These are phyloP conservation scores for Psittacula echo DNA, from an alignment of 2,797 vertebrate species.

Conservation along the genomic window DNA sequence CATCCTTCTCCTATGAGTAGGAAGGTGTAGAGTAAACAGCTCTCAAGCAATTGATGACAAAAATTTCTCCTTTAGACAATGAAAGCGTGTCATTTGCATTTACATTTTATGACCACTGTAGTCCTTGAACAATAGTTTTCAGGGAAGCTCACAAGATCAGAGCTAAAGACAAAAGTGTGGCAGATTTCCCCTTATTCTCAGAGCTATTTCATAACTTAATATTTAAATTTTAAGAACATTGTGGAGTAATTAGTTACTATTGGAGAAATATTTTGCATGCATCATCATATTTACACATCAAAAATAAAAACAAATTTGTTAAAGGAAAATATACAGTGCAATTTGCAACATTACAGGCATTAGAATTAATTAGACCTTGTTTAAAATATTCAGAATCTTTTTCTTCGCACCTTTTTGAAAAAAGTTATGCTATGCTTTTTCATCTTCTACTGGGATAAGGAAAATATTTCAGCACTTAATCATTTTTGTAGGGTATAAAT, in stretches of 20 bases:
- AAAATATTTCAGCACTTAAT: slow-evolving; percentile 1
- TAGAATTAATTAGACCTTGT: slow-evolving; percentile 63
- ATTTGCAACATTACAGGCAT: neutral
- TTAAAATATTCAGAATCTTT: slow-evolving; percentile 50
- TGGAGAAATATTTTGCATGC: slow-evolving; percentile 44
- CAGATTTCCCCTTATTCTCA: neutral
- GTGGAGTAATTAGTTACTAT: slow-evolving; percentile 42
- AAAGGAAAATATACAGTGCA: slow-evolving; percentile 9
- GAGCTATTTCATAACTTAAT: slow-evolving; percentile 12
- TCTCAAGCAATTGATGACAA: neutral
- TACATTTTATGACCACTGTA: neutral
- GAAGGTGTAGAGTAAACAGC: neutral
- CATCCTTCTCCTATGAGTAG: neutral
- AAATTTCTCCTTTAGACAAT: neutral
- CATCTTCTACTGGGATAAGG: neutral
- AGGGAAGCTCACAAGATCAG: neutral
- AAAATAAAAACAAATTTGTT: slow-evolving; percentile 59
- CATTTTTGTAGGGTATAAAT: slow-evolving; percentile 26
- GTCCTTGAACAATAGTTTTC: neutral
- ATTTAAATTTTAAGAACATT: slow-evolving; percentile 39
- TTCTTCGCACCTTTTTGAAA: slow-evolving; percentile 43
- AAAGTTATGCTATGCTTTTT: slow-evolving; percentile 36
- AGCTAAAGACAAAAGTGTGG: neutral
- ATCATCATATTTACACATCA: slow-evolving; percentile 56
- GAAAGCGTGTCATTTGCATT: neutral